phyloP scores from a whole-genome alignment of 2,113 vertebrate genomes.

The Ariopsis seemanni region DNA sequence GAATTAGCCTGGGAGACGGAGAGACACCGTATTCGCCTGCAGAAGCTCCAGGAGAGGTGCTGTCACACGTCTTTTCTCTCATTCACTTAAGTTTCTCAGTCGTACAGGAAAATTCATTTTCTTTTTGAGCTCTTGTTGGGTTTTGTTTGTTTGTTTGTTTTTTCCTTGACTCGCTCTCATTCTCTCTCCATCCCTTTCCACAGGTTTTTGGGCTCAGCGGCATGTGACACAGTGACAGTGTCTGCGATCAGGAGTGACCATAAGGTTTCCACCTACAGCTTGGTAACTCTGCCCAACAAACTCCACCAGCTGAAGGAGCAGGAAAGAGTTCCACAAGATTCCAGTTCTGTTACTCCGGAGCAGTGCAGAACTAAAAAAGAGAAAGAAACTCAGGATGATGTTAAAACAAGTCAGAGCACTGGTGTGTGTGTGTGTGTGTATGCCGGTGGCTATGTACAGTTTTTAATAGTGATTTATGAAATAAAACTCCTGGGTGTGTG shows the following conservation, averaged over 20 bases:
- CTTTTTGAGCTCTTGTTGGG: no score
- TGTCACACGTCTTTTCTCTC: background rate
- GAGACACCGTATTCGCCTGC: slow-evolving; percentile 72
- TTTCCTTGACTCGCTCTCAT: background rate
- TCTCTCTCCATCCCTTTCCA: slow-evolving; percentile 16
- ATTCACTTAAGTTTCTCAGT: slow-evolving; percentile 2
- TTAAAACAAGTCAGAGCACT: no score
- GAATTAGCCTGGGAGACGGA: slow-evolving; percentile 86
- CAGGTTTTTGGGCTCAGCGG: slow-evolving; percentile 78
- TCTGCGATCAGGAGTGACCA: slow-evolving; percentile 77
- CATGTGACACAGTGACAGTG: slow-evolving; percentile 75
- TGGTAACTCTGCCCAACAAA: slow-evolving; percentile 63
- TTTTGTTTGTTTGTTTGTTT: no score
- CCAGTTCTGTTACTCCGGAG: slow-evolving; percentile 50
- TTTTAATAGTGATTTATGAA: background rate
- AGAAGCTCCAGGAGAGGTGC: slow-evolving; percentile 81
- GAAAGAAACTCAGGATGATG: background rate
- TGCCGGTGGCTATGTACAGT: background rate
- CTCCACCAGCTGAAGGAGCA: slow-evolving; percentile 49
- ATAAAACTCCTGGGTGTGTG: background rate
- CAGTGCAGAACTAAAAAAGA: background rate
- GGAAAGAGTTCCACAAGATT: slow-evolving; percentile 52
- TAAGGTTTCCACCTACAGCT: slow-evolving; percentile 80
- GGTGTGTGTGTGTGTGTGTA: background rate
- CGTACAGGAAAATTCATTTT: no score